phyloP scores from a whole-genome alignment of 2,888 invertebrate genomes.

The Melanchra persicariae region DNA sequence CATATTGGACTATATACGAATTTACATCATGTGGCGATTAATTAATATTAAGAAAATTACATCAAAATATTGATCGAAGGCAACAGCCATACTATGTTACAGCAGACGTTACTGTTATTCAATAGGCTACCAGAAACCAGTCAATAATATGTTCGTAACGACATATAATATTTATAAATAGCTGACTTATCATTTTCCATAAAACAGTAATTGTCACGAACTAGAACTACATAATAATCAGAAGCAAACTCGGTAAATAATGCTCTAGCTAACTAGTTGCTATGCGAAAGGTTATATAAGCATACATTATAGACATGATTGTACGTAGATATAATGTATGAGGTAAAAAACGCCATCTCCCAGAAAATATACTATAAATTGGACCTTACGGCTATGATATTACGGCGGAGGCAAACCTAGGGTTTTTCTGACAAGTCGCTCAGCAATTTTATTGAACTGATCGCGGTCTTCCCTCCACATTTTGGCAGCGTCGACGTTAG shows the following conservation, averaged over 20 bases:
- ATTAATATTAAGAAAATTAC: no score
- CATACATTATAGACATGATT: constrained; percentile 12
- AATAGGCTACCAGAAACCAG: constrained; percentile 2
- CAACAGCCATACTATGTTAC: neutral
- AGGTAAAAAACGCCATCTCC: constrained; percentile 37
- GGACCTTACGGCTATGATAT: constrained; percentile 38
- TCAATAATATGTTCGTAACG: neutral
- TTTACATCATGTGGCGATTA: no score
- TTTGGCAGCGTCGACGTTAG: constrained; percentile 99
- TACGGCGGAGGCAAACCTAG: constrained; percentile 92
- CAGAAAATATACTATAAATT: constrained; percentile 28
- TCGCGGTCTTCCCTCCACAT: constrained; percentile 99
- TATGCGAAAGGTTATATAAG: neutral
- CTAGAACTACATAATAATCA: constrained; percentile 9
- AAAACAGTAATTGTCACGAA: constrained; percentile 17
- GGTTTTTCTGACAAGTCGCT: constrained; percentile 97
- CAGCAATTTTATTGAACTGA: constrained; percentile 98
- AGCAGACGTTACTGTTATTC: neutral
- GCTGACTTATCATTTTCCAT: constrained; percentile 34
- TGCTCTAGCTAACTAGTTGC: neutral
- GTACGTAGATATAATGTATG: constrained; percentile 25
- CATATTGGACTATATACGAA: no score
- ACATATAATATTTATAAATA: neutral
- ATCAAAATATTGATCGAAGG: no score
- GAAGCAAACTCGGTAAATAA: neutral